A percentile compares a stretch with the other conserved stretches of the same genome.
Evolutionary conservation across 2,113 vertebrate genomes (phyloP).

Genomic region (Potamarius usumacintae): DNA sequence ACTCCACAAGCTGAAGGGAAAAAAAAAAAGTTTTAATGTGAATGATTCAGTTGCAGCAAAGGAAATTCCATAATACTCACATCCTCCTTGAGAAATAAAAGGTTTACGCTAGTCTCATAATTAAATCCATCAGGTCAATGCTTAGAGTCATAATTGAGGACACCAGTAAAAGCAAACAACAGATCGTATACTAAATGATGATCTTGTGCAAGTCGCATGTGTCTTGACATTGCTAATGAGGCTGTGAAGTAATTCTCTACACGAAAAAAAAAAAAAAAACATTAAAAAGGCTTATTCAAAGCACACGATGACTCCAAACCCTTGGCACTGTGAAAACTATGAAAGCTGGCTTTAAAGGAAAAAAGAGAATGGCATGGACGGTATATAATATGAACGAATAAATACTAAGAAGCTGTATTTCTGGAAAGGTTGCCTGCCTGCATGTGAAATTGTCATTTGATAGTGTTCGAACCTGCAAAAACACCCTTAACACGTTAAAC

Average conservation of each 20-base stretch:
- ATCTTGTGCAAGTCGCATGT: background rate
- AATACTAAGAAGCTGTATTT: slow-evolving; percentile 16
- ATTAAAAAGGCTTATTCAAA: slow-evolving; percentile 10
- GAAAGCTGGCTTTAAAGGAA: slow-evolving; percentile 38
- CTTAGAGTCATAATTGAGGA: slow-evolving; percentile 1
- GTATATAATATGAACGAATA: slow-evolving; percentile 41
- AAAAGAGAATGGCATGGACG: slow-evolving; percentile 19
- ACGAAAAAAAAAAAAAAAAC: background rate
- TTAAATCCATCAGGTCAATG: slow-evolving; percentile 28
- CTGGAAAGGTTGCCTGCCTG: slow-evolving; percentile 26
- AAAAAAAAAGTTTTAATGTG: slow-evolving; percentile 18
- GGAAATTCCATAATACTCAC: slow-evolving; percentile 51
- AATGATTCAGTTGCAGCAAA: slow-evolving; percentile 46
- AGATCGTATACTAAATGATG: slow-evolving; percentile 13
- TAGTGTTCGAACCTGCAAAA: slow-evolving; percentile 40
- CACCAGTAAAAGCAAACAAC: slow-evolving; percentile 24
- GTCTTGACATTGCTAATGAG: slow-evolving; percentile 18
- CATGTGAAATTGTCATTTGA: slow-evolving; percentile 51
- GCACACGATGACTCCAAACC: slow-evolving; percentile 7
- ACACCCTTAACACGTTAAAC: slow-evolving; percentile 48
- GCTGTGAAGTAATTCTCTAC: background rate
- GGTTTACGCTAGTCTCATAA: slow-evolving; percentile 31
- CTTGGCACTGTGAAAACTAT: slow-evolving; percentile 30
- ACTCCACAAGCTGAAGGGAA: background rate
- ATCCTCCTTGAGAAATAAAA: slow-evolving; percentile 39